Conservation (phyloP, 2,797 vertebrate genomes). For the Acipenser oxyrinchus region DNA sequence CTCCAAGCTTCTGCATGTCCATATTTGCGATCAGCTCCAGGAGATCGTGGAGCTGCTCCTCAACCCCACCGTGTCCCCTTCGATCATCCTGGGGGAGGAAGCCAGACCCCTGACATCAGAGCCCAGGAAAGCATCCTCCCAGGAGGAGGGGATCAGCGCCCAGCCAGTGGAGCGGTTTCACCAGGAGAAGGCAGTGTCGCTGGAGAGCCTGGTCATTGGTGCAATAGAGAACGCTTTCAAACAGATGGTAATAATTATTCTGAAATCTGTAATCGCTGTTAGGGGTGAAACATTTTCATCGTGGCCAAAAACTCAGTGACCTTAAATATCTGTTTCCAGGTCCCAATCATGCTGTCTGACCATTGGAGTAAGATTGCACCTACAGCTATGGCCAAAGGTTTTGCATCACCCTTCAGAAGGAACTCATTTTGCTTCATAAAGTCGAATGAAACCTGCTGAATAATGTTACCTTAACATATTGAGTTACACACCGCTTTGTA, state of each 20-base stretch:
- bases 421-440: too few relatives aligned
- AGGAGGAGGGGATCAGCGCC: conserved; percentile 37
- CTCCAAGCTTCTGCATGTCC: conserved; percentile 78
- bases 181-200: conserved; percentile 84
- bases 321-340: too few relatives aligned
- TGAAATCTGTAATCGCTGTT: too few relatives aligned
- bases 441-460: too few relatives aligned
- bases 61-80: conserved; percentile 64
- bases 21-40: conserved; percentile 80
- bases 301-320: too few relatives aligned
- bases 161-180: conserved; percentile 65
- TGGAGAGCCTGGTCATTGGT: conserved; percentile 85
- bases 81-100: conserved; percentile 71
- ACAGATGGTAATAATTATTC: conserved; percentile 69
- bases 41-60: conserved; percentile 84
- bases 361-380: too few relatives aligned
- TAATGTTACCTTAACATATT: too few relatives aligned
- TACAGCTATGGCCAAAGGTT: too few relatives aligned
- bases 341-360: too few relatives aligned
- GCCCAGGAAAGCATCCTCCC: neutral
- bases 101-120: conserved; percentile 45
- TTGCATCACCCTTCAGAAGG: rapidly evolving
- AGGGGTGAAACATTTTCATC: too few relatives aligned
- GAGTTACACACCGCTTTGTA: too few relatives aligned
- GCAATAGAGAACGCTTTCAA: conserved; percentile 92